Percentiles rank a stretch among this genome's conserved stretches.
These are phyloP conservation scores for Trigoniulus corallinus DNA, from an alignment of 1,140 invertebrate genomes.

Conservation along the genomic window DNA sequence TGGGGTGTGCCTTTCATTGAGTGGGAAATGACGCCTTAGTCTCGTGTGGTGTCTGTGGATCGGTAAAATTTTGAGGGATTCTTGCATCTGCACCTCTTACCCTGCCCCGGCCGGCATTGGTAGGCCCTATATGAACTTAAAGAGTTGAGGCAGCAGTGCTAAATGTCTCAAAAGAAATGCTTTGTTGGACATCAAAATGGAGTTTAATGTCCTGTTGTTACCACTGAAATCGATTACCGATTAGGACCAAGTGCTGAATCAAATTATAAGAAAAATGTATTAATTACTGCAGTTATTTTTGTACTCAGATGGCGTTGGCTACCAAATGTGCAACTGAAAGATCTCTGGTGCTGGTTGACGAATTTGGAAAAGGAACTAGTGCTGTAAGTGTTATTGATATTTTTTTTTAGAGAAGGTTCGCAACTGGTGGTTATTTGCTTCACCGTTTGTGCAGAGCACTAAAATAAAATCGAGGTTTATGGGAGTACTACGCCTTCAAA, in stretches of 20 bases:
- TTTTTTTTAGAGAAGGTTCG: constrained; percentile 2
- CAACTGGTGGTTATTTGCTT: background rate
- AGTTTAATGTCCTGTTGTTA: background rate
- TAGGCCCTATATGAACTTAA: no score
- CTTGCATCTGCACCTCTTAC: no score
- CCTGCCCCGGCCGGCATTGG: no score
- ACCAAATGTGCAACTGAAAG: constrained; percentile 40
- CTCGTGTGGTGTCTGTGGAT: no score
- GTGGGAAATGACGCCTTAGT: no score
- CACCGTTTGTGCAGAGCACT: background rate
- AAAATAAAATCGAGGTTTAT: background rate
- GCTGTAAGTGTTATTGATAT: constrained; percentile 26
- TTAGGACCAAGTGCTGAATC: background rate
- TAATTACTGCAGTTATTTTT: no score
- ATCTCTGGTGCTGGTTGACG: constrained; percentile 70
- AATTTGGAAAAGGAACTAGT: constrained; percentile 78
- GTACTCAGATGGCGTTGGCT: constrained; percentile 46
- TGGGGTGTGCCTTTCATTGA: no score
- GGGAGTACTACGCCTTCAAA: background rate
- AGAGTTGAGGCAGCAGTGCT: no score
- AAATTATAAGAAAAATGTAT: no score
- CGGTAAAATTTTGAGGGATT: no score
- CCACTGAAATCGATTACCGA: background rate
- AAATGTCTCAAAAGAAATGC: no score
- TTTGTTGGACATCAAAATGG: background rate